phyloP scores from a whole-genome alignment of 2,113 vertebrate species.

The Asarcornis scutulata region DNA sequence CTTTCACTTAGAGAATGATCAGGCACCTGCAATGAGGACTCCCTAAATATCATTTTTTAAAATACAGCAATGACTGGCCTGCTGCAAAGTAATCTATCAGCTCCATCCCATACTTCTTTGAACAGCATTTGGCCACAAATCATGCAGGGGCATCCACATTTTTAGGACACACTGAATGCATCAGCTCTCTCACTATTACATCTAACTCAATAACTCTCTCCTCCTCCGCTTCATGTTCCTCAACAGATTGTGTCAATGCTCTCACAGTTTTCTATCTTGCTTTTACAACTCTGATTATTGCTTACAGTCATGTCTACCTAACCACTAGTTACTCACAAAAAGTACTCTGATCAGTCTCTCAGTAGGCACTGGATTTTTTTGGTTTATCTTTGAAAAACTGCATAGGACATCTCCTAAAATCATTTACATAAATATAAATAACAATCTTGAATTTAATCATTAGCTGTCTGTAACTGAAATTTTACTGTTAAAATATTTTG shows the following conservation, averaged over 20 bases:
- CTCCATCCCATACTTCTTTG: neutral
- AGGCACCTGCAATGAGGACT: neutral
- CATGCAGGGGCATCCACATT: neutral
- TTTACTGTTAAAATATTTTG: neutral
- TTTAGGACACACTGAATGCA: neutral
- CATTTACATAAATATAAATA: neutral
- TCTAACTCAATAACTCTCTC: neutral
- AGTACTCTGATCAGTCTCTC: neutral
- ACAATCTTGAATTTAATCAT: neutral
- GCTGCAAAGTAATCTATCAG: neutral
- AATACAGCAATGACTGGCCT: neutral
- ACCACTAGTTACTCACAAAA: neutral
- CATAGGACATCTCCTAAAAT: neutral
- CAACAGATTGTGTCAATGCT: neutral
- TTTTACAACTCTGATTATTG: neutral
- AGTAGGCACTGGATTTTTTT: neutral
- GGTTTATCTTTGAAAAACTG: neutral
- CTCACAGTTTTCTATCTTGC: neutral
- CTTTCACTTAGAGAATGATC: slow-evolving; percentile 17
- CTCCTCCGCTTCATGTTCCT: neutral
- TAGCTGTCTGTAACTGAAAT: neutral
- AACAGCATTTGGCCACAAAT: neutral
- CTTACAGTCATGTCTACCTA: neutral
- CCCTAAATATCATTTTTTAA: neutral
- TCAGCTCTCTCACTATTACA: neutral